A percentile compares a stretch with the other conserved stretches of the same genome.
phyloP scores from a whole-genome alignment of 2,797 vertebrate genomes.

The Gymnoscopelus microlampas region DNA sequence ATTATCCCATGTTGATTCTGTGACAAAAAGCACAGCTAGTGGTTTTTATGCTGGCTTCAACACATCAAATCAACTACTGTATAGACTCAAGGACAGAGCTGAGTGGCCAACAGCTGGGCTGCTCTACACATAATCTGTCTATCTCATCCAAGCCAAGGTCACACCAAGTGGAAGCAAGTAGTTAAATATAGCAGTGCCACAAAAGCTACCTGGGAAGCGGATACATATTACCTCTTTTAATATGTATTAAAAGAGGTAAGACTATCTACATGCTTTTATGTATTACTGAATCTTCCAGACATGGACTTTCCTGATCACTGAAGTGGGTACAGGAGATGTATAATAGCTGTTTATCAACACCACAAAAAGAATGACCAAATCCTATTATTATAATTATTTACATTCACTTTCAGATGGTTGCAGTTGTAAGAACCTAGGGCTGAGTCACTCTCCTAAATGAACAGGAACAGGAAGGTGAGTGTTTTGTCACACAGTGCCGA shows the following conservation, averaged over 20 bases:
- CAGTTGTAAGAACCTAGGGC: not conserved
- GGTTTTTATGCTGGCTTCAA: constrained; percentile 34
- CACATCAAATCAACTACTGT: constrained; percentile 52
- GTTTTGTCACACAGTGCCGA: not conserved
- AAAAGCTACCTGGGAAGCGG: constrained; percentile 1
- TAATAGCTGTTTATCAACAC: no score
- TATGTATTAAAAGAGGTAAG: not conserved
- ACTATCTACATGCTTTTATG: not conserved
- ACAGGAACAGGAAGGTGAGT: constrained; percentile 2
- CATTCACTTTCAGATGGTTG: not conserved
- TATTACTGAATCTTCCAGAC: not conserved
- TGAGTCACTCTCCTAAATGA: constrained; percentile 5
- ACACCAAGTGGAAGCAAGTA: constrained; percentile 47
- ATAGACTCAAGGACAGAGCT: constrained; percentile 62
- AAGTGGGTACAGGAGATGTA: no score
- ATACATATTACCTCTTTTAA: not conserved
- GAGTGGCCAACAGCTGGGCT: constrained; percentile 63
- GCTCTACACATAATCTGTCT: constrained; percentile 63
- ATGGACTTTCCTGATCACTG: no score
- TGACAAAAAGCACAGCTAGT: not conserved
- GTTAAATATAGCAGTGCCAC: constrained; percentile 37
- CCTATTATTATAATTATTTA: not conserved
- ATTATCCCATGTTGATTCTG: not conserved
- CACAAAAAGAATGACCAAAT: no score
- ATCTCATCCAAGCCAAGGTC: constrained; percentile 70